Percentiles rank a stretch among this genome's conserved stretches.
Conservation (phyloP, 2,113 vertebrate genomes). For the Saguinus imperator region DNA sequence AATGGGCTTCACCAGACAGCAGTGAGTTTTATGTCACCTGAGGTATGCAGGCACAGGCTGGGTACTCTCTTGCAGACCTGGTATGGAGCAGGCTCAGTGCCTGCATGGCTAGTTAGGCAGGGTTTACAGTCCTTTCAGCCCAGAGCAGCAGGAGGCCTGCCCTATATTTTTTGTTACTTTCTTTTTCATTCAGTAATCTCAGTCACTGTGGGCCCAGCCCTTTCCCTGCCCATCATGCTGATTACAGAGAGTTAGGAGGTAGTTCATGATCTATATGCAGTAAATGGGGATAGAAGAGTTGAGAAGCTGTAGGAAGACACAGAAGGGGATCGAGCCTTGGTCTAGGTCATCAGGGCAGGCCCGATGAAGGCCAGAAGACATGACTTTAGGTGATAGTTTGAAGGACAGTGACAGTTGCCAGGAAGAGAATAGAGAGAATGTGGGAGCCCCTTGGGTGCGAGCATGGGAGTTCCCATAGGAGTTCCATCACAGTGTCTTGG, state of each 20-base stretch:
- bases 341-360: not conserved
- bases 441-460: not conserved
- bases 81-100: not conserved
- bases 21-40: not conserved
- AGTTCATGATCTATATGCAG: not conserved
- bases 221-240: not conserved
- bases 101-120: not conserved
- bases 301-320: not conserved
- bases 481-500: not conserved
- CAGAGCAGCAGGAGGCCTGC: not conserved
- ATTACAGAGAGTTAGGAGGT: not conserved
- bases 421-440: not conserved
- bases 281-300: accelerated
- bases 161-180: not conserved
- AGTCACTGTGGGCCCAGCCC: not conserved
- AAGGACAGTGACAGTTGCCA: not conserved
- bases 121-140: not conserved
- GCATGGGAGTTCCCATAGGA: not conserved
- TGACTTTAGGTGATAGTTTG: not conserved
- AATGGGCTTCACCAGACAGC: not conserved
- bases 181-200: not conserved
- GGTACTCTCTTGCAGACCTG: not conserved
- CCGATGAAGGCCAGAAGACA: not conserved
- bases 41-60: not conserved
- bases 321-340: not conserved